phyloP scores from a whole-genome alignment of 2,888 invertebrate species.

The Teleiodes luculella region DNA sequence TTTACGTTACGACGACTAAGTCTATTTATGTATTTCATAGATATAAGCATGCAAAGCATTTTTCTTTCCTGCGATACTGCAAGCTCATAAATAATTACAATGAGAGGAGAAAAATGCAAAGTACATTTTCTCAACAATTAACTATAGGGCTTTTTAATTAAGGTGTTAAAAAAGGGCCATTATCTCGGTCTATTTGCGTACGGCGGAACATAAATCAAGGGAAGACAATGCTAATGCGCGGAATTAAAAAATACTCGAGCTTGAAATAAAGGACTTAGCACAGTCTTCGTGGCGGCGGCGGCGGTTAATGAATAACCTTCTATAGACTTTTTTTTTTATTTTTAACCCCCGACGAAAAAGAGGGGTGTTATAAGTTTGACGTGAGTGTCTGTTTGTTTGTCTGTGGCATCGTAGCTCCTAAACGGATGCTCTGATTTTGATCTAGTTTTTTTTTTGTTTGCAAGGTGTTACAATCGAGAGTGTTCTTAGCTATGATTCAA shows the following conservation, averaged over 20 bases:
- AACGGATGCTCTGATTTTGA: too few species aligned
- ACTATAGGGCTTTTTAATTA: conserved; percentile 61
- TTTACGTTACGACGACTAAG: too few species aligned
- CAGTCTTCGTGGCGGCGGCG: conserved; percentile 66
- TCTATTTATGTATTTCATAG: too few species aligned
- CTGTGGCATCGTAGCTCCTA: too few species aligned
- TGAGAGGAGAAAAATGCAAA: conserved; percentile 15
- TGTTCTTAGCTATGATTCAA: too few species aligned
- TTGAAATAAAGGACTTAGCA: conserved; percentile 70
- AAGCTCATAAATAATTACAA: neutral
- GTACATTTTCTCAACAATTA: conserved; percentile 52
- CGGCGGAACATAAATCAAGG: conserved; percentile 61
- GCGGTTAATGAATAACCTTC: conserved; percentile 75
- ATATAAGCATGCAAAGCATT: too few species aligned
- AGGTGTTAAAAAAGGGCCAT: conserved; percentile 67
- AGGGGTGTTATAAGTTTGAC: too few species aligned
- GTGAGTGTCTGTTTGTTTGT: too few species aligned
- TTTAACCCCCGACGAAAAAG: too few species aligned
- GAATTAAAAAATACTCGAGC: conserved; percentile 74
- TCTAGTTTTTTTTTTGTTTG: too few species aligned
- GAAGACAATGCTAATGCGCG: conserved; percentile 71
- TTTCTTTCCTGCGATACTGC: too few species aligned
- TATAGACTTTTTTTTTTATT: neutral
- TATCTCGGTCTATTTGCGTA: conserved; percentile 64
- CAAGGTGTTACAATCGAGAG: too few species aligned